A percentile compares a stretch with the other conserved stretches of the same genome.
Evolutionary conservation across 2,888 invertebrate genomes (phyloP).

Genomic region (Drosophila recens): DNA sequence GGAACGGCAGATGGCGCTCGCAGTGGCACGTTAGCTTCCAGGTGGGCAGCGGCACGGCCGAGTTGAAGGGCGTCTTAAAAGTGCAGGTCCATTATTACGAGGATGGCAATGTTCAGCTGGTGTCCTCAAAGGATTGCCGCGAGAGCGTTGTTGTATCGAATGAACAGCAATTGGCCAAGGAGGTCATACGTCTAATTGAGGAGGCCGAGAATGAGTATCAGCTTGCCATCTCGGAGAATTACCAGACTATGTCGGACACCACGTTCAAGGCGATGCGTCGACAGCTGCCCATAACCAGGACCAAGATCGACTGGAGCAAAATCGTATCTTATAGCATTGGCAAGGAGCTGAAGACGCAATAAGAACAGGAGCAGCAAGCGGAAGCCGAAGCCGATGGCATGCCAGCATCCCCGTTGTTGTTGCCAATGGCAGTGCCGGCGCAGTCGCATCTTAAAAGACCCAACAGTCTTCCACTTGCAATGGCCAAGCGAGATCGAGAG

Average conservation of each 20-base stretch:
- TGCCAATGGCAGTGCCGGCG: constrained; percentile 45
- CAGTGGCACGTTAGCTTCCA: constrained; percentile 96
- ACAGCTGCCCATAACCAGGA: constrained; percentile 98
- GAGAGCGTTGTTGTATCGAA: constrained; percentile 91
- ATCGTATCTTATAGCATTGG: constrained; percentile 99
- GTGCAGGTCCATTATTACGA: constrained; percentile 99
- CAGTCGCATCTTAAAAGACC: constrained; percentile 66
- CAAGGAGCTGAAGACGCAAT: constrained; percentile 97
- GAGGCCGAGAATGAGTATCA: constrained; percentile 98
- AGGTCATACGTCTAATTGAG: constrained; percentile 94
- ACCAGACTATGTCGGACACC: constrained; percentile 99
- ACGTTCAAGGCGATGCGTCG: constrained; percentile 99
- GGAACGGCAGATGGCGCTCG: constrained; percentile 99
- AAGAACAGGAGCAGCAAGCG: constrained; percentile 85
- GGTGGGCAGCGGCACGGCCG: constrained; percentile 90
- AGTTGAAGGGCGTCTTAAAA: constrained; percentile 94
- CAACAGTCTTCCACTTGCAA: constrained; percentile 83
- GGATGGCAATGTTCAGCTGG: constrained; percentile 99
- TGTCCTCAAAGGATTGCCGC: constrained; percentile 98
- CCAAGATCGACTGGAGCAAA: constrained; percentile 99
- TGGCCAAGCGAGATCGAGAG: constrained; percentile 63
- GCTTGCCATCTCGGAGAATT: constrained; percentile 97
- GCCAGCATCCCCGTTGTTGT: constrained; percentile 35
- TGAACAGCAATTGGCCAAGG: constrained; percentile 95
- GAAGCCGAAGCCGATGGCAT: constrained; percentile 56